Base-by-base conservation (phyloP, 2,113 vertebrate genomes). In the Plecturocebus donacophilus region DNA sequence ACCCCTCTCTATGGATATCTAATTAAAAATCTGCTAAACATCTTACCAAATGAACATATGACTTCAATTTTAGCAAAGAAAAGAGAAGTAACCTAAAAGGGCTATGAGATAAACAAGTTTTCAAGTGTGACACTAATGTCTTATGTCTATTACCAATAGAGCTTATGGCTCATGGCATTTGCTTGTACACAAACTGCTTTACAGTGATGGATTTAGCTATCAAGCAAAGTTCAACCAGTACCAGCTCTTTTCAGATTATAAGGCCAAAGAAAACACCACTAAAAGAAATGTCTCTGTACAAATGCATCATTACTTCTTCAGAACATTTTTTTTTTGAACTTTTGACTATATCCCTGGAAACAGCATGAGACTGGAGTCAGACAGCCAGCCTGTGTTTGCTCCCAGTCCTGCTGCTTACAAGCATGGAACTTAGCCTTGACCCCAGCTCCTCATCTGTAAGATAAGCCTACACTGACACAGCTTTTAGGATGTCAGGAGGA, bases 201-300 rank as follows among this genome's bases (percentile, higher is more conserved):
- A 47, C 38, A 19, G 14, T 93, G 90, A 96, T 49, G 75, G 54
- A 84, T 91, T 92, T 6, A 23, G 77, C 20, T 25, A 96, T 21
- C 77, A 96, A 49, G 42, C 8, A 80, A 71, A 95, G 32, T 70
- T 73, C 40, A 45, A 75, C 8, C 35, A 2, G 25, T 92, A 85
- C 5, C 0, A 9, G 0, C 5, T 45, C 66, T 77, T 92, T 13
- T 75, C 35, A 90, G n/a, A 12, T 87, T 91, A 93, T 79, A n/a
- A 84, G 38, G n/a, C 77, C 73, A 96, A 95, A 96, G 38, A 96
- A 97, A 98, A 94, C 32, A 96, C 3, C 61, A 32, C 23, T 45
- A 14, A 90, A 76, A 88, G 47, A 94, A 87, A 93, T 32, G n/a
- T 30, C 54, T 88, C 45, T 17, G 14, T 71, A 68, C 2, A 79